These are phyloP conservation scores for Nephrotoma appendiculata DNA, from an alignment of 2,888 invertebrate species.

Conservation along the genomic window DNA sequence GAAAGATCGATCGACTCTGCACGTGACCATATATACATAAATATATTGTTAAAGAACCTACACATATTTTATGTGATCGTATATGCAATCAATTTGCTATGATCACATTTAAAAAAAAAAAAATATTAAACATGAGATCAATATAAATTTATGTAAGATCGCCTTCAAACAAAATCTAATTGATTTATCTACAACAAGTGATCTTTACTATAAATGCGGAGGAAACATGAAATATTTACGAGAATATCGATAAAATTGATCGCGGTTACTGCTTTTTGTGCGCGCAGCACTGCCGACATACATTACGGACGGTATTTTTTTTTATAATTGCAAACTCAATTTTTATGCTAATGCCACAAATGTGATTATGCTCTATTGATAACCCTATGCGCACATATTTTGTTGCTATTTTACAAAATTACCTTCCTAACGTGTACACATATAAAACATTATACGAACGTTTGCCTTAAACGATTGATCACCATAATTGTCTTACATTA, in stretches of 20 bases:
- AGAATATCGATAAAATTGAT: not conserved
- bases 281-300: not conserved
- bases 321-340: not conserved
- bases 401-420: not conserved
- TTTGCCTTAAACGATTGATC: not conserved
- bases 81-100: not conserved
- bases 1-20: not conserved
- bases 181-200: not conserved
- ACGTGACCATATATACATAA: not conserved
- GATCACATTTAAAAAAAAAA: not conserved
- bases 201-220: not conserved
- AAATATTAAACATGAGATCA: too few species aligned
- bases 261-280: not conserved
- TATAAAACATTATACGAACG: not conserved
- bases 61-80: not conserved
- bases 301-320: not conserved
- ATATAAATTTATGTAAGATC: not conserved
- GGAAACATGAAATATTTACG: not conserved
- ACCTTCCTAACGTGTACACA: not conserved
- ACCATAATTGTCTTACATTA: not conserved
- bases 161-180: not conserved
- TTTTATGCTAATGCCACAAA: not conserved
- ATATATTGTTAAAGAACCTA: not conserved
- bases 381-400: not conserved
- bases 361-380: not conserved